These are phyloP conservation scores for rat (Rattus norvegicus) DNA, from an alignment of 2,113 vertebrate species.

Conservation along the genomic window GRCr8 NC_086030.1:14417001-14417500, in stretches of 20 bases:
- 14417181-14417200: neutral
- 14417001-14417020: neutral
- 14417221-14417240: neutral
- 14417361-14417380: neutral
- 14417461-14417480: too few relatives aligned
- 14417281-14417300: neutral
- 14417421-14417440: too few relatives aligned
- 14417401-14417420: too few relatives aligned
- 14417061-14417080: neutral
- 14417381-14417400: neutral
- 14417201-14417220: neutral
- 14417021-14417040: neutral
- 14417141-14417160: neutral
- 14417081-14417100: neutral
- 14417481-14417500: too few relatives aligned
- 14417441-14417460: too few relatives aligned
- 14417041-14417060: neutral
- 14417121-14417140: neutral
- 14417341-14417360: too few relatives aligned
- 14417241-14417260: neutral
- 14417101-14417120: neutral
- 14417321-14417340: neutral
- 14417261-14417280: neutral
- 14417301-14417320: neutral
- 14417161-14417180: neutral